Evolutionary conservation across 2,113 vertebrate genomes (phyloP).

Genomic region (Odontesthes bonariensis): DNA sequence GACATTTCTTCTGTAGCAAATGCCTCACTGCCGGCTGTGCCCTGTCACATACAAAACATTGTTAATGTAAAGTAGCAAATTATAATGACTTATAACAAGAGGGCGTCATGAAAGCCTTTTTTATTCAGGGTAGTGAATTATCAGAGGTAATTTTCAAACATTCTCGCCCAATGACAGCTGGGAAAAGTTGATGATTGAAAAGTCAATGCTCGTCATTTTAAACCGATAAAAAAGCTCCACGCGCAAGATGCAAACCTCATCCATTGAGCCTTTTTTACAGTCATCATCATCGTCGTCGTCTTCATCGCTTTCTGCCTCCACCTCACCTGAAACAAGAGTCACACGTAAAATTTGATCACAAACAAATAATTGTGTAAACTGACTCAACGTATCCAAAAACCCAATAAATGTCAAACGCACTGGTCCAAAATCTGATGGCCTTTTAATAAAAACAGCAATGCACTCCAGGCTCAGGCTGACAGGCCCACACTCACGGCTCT

Average conservation of each 20-base stretch:
- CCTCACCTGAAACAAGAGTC: slow-evolving; percentile 85
- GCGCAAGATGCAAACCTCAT: slow-evolving; percentile 86
- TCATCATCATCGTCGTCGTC: slow-evolving; percentile 95
- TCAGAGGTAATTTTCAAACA: too few species aligned
- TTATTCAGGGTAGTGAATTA: background rate
- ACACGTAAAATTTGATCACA: background rate
- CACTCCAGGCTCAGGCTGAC: background rate
- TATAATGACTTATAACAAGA: background rate
- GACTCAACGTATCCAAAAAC: background rate
- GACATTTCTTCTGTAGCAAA: slow-evolving; percentile 99
- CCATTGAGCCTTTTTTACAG: slow-evolving; percentile 97
- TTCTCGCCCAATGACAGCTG: too few species aligned
- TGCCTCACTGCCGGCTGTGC: slow-evolving; percentile 94
- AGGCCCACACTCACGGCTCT: background rate
- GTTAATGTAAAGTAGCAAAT: background rate
- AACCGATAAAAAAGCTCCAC: fast-evolving
- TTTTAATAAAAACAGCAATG: background rate
- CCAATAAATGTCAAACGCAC: background rate
- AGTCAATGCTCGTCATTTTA: background rate
- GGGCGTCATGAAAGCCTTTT: background rate
- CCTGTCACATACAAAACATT: slow-evolving; percentile 76
- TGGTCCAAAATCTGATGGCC: background rate
- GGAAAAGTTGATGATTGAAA: background rate
- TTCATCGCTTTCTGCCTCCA: slow-evolving; percentile 94
- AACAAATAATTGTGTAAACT: background rate